phyloP scores from a whole-genome alignment of 2,113 vertebrate genomes.

The Hemichromis elongatus region DNA sequence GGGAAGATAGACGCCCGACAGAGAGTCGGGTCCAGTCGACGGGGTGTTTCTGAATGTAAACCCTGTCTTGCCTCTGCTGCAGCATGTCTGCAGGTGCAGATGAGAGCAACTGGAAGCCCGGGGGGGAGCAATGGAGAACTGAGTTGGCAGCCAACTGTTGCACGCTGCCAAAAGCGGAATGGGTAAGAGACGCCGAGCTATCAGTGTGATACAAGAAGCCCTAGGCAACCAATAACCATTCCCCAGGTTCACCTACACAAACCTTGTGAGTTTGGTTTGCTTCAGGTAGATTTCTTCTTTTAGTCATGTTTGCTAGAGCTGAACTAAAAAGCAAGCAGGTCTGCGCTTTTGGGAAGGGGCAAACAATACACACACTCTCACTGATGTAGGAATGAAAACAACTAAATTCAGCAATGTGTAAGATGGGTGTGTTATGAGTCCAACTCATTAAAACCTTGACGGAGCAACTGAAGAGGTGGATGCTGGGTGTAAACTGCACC shows the following conservation, averaged over 20 bases:
- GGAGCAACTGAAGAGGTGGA: background rate
- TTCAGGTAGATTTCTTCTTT: background rate
- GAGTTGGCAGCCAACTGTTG: background rate
- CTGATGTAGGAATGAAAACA: fast-evolving
- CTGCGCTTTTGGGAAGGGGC: background rate
- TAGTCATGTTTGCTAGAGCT: background rate
- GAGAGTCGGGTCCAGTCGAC: background rate
- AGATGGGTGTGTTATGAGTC: background rate
- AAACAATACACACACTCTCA: background rate
- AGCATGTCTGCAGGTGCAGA: background rate
- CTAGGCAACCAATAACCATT: background rate
- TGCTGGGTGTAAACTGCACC: background rate
- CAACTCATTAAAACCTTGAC: background rate
- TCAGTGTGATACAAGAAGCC: background rate
- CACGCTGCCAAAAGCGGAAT: background rate
- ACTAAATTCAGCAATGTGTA: background rate
- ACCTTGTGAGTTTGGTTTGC: background rate
- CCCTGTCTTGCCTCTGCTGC: background rate
- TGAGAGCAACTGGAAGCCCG: background rate
- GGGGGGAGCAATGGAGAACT: background rate
- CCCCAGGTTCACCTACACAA: background rate
- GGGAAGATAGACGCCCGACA: fast-evolving
- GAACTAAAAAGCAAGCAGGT: background rate
- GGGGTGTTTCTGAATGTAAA: background rate
- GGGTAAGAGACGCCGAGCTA: background rate